These are phyloP conservation scores for Podocnemis expansa DNA, from an alignment of 2,113 vertebrate genomes.

Conservation along the genomic window DNA sequence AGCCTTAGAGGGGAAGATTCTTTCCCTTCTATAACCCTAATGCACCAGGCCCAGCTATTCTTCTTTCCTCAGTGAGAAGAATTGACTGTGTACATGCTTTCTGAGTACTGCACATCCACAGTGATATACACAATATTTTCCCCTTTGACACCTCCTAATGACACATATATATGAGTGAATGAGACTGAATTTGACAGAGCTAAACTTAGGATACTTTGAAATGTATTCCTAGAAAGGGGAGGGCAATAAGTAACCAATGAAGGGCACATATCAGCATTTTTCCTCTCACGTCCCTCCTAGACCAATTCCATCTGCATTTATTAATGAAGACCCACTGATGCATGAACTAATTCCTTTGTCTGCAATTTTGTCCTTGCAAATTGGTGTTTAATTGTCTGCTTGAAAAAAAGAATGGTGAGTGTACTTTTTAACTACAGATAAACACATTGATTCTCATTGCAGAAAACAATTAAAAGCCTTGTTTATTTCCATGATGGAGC, in stretches of 20 bases:
- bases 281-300: neutral
- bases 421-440: constrained; percentile 3
- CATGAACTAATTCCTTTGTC: neutral
- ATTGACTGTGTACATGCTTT: neutral
- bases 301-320: constrained; percentile 1
- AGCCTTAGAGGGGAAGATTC: neutral
- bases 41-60: neutral
- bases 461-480: constrained; percentile 20
- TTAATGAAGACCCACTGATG: constrained; percentile 13
- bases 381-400: constrained; percentile 35
- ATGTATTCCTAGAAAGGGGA: neutral
- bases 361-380: constrained; percentile 33
- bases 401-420: neutral
- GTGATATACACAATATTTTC: fast-evolving
- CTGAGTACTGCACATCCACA: neutral
- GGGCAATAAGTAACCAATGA: neutral
- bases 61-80: neutral
- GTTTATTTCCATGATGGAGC: constrained; percentile 32
- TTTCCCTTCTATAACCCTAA: neutral
- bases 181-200: neutral
- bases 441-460: constrained; percentile 17
- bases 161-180: neutral
- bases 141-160: neutral
- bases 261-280: neutral
- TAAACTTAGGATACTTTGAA: neutral